Evolutionary conservation across 2,888 invertebrate genomes (phyloP).

Genomic region (Gymnocheta viridis): DNA sequence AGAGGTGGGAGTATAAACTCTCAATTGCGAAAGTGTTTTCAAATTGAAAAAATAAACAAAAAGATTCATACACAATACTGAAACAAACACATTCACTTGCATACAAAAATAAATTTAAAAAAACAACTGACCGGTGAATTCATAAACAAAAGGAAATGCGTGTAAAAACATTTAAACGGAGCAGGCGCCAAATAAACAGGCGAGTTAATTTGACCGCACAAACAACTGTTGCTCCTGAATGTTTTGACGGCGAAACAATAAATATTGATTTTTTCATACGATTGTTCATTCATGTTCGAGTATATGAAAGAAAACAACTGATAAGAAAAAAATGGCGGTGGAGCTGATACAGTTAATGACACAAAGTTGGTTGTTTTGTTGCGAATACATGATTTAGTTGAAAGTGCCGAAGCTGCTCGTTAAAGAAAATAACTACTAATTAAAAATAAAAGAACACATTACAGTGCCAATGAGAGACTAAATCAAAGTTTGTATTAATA

Average conservation of each 20-base stretch:
- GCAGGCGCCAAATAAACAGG: constrained; percentile 50
- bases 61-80: neutral
- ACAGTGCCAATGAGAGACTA: too few relatives aligned
- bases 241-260: constrained; percentile 43
- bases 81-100: neutral
- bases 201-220: neutral
- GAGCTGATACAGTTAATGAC: neutral
- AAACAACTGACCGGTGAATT: constrained; percentile 31
- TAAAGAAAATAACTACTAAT: neutral
- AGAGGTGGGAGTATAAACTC: neutral
- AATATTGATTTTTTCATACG: constrained; percentile 28
- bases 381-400: constrained; percentile 58
- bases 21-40: constrained; percentile 1
- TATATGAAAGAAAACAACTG: neutral
- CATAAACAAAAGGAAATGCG: neutral
- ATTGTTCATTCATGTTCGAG: too few relatives aligned
- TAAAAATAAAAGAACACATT: neutral
- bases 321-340: neutral
- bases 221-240: constrained; percentile 59
- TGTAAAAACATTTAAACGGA: constrained; percentile 18
- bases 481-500: neutral
- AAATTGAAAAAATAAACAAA: neutral
- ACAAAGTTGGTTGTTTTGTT: constrained; percentile 53
- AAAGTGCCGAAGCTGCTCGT: neutral
- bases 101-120: constrained; percentile 39